These are phyloP conservation scores for Orius insidiosus DNA, from an alignment of 1,140 invertebrate genomes.

Conservation along the genomic window DNA sequence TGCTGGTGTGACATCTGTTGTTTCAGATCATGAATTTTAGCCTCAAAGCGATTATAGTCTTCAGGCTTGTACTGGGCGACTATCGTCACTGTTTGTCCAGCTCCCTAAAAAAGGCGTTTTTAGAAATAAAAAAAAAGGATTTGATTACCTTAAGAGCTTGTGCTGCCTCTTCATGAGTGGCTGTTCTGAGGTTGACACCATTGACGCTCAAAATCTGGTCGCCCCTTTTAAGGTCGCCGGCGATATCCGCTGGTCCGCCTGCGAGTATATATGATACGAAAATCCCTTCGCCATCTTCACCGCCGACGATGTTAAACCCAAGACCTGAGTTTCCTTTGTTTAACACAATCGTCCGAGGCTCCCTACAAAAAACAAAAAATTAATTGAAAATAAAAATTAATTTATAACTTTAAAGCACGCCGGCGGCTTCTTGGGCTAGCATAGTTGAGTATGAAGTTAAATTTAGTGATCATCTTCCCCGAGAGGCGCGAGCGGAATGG, in stretches of 20 bases:
- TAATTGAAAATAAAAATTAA: too few relatives aligned
- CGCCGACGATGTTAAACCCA: constrained; percentile 97
- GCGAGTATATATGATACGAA: constrained; percentile 95
- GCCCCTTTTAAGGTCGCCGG: constrained; percentile 72
- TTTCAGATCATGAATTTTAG: constrained; percentile 93
- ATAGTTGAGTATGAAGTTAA: constrained; percentile 8
- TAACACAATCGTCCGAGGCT: constrained; percentile 68
- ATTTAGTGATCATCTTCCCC: neutral
- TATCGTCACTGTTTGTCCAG: constrained; percentile 80
- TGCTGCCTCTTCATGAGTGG: constrained; percentile 93
- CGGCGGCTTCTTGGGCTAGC: neutral
- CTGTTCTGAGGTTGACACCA: constrained; percentile 66
- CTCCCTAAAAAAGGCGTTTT: constrained; percentile 40
- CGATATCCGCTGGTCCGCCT: constrained; percentile 86
- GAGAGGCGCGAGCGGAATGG: too few relatives aligned
- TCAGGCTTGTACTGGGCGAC: constrained; percentile 91
- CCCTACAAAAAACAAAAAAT: constrained; percentile 34
- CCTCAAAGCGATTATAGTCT: constrained; percentile 96
- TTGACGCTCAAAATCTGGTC: constrained; percentile 89
- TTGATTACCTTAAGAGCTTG: constrained; percentile 73
- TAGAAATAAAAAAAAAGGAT: constrained; percentile 7
- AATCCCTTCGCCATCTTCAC: constrained; percentile 96
- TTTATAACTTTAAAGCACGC: neutral
- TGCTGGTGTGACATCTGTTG: constrained; percentile 57
- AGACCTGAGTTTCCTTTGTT: constrained; percentile 63